These are phyloP conservation scores for Tachyglossus aculeatus DNA, from an alignment of 2,797 vertebrate genomes.

Conservation along the genomic window DNA sequence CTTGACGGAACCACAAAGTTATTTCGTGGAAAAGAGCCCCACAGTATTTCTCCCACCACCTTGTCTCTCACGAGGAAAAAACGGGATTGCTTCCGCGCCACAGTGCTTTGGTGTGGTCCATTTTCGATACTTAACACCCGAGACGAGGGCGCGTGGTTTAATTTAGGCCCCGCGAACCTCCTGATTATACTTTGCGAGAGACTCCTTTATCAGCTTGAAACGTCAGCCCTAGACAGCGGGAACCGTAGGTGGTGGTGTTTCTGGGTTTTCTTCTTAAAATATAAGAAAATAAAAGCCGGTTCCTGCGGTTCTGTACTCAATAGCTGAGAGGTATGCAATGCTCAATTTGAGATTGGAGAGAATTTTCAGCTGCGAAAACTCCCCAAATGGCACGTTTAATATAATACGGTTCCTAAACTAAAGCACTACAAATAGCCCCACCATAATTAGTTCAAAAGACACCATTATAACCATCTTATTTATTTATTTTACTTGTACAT, in stretches of 20 bases:
- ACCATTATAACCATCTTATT: constrained; percentile 9
- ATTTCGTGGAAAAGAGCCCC: background rate
- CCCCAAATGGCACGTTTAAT: constrained; percentile 49
- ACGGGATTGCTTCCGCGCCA: constrained; percentile 15
- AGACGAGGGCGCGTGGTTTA: constrained; percentile 28
- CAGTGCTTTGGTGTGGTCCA: constrained; percentile 24
- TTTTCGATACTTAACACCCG: constrained; percentile 8
- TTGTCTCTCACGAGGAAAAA: constrained; percentile 22
- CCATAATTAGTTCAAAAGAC: constrained; percentile 25
- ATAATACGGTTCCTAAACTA: constrained; percentile 30
- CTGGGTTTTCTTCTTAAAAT: background rate
- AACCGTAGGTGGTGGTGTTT: constrained; percentile 24
- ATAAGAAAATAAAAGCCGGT: constrained; percentile 31
- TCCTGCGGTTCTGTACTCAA: constrained; percentile 39
- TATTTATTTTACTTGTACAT: no score
- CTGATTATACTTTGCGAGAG: constrained; percentile 24
- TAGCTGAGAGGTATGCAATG: constrained; percentile 39
- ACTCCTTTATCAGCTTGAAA: constrained; percentile 9
- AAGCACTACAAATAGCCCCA: constrained; percentile 26
- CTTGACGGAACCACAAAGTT: no score
- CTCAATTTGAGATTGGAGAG: constrained; percentile 49
- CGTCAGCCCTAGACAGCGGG: constrained; percentile 4
- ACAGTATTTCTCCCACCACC: background rate
- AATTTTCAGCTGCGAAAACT: constrained; percentile 49
- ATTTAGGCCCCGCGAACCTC: constrained; percentile 9